phyloP scores from a whole-genome alignment of 2,888 invertebrate genomes.

The Tubulanus polymorphus region DNA sequence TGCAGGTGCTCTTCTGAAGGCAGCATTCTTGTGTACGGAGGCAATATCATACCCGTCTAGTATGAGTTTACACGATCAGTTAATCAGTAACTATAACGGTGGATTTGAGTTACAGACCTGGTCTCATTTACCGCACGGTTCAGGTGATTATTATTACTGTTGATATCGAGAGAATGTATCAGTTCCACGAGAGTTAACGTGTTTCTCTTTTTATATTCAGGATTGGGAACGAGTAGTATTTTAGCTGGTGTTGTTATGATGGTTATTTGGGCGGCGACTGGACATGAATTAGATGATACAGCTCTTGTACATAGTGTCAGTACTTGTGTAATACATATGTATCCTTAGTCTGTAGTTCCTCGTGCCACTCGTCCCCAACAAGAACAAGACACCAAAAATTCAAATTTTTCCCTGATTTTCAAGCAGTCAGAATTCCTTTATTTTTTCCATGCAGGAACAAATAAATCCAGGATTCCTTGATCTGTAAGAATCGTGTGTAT shows the following conservation, averaged over 20 bases:
- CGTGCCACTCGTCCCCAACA: too few relatives aligned
- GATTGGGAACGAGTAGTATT: slow-evolving; percentile 60
- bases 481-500: too few relatives aligned
- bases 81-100: slow-evolving; percentile 43
- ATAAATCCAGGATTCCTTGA: too few relatives aligned
- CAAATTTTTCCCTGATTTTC: too few relatives aligned
- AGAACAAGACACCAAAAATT: too few relatives aligned
- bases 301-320: slow-evolving; percentile 54
- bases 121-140: slow-evolving; percentile 57
- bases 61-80: slow-evolving; percentile 38
- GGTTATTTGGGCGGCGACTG: slow-evolving; percentile 53
- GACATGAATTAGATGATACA: slow-evolving; percentile 41
- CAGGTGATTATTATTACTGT: slow-evolving; percentile 39
- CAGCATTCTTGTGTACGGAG: slow-evolving; percentile 54
- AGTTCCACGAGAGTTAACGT: too few relatives aligned
- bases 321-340: slow-evolving; percentile 7
- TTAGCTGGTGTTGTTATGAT: slow-evolving; percentile 57
- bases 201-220: slow-evolving; percentile 35
- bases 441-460: too few relatives aligned
- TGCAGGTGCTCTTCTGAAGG: slow-evolving; percentile 55
- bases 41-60: slow-evolving; percentile 43
- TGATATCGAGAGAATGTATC: too few relatives aligned
- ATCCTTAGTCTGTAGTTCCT: too few relatives aligned
- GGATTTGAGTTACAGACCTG: slow-evolving; percentile 55
- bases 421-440: too few relatives aligned